A percentile compares a stretch with the other conserved stretches of the same genome.
These are phyloP conservation scores for Centropus bengalensis DNA, from an alignment of 2,113 vertebrate species.

Conservation along the genomic window DNA sequence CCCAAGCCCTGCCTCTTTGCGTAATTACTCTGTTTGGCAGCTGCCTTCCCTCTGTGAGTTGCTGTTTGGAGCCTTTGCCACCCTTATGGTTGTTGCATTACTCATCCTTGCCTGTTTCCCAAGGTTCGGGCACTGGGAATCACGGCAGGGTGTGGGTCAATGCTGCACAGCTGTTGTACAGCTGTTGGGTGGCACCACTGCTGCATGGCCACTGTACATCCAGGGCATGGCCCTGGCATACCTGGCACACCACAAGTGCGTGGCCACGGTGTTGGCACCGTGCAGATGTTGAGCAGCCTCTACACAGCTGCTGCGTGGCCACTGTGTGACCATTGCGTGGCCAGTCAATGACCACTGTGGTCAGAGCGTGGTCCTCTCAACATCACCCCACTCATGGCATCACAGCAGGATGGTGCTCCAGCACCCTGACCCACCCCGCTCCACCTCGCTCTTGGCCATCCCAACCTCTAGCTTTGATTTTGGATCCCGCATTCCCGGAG, in stretches of 20 bases:
- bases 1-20: background rate
- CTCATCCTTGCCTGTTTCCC: background rate
- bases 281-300: fast-evolving
- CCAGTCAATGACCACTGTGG: fast-evolving
- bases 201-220: background rate
- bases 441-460: fast-evolving
- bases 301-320: fast-evolving
- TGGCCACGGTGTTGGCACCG: fast-evolving
- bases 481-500: background rate
- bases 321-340: fast-evolving
- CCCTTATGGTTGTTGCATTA: background rate
- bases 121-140: background rate
- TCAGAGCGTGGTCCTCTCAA: no score
- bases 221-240: fast-evolving
- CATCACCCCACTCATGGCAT: fast-evolving
- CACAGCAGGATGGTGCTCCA: fast-evolving
- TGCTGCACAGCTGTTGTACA: background rate
- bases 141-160: fast-evolving
- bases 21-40: conserved; percentile 26
- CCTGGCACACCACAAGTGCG: fast-evolving
- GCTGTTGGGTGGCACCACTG: background rate
- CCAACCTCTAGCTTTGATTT: background rate
- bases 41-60: background rate
- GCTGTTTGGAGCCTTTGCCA: background rate
- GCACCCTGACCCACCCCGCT: fast-evolving